Percentiles rank a stretch among this genome's conserved stretches.
Conservation (phyloP, 2,888 invertebrate genomes). For the Amphipoea oculea region DNA sequence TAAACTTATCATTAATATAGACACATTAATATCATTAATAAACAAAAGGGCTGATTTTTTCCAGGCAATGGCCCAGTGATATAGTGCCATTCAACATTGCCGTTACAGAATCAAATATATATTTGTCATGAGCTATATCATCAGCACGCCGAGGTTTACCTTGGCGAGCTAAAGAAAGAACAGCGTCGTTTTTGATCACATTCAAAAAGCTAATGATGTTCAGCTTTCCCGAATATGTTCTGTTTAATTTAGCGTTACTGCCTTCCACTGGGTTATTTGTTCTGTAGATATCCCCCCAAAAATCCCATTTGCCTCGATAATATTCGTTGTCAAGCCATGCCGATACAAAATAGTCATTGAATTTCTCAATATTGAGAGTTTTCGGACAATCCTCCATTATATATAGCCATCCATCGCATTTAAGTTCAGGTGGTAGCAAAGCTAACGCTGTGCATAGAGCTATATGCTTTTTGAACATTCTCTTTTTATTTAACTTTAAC, state of each 20-base stretch:
- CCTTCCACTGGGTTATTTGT: slow-evolving; percentile 44
- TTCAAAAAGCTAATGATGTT: slow-evolving; percentile 43
- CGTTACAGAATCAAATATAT: slow-evolving; percentile 28
- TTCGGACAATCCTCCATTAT: slow-evolving; percentile 12
- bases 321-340: slow-evolving; percentile 30
- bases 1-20: slow-evolving; percentile 24
- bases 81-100: slow-evolving; percentile 34
- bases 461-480: slow-evolving; percentile 30
- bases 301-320: slow-evolving; percentile 34
- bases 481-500: slow-evolving; percentile 39
- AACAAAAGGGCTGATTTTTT: slow-evolving; percentile 33
- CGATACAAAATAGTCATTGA: slow-evolving; percentile 8
- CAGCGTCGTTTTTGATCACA: slow-evolving; percentile 42
- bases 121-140: slow-evolving; percentile 31
- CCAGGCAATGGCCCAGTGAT: slow-evolving; percentile 26
- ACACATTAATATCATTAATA: slow-evolving; percentile 29
- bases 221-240: slow-evolving; percentile 39
- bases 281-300: slow-evolving; percentile 36
- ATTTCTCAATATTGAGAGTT: slow-evolving; percentile 7
- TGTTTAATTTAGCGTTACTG: slow-evolving; percentile 40
- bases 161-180: slow-evolving; percentile 29
- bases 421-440: slow-evolving; percentile 21
- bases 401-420: slow-evolving; percentile 18
- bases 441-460: slow-evolving; percentile 21
- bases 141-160: slow-evolving; percentile 31